Evolutionary conservation across 2,888 invertebrate genomes (phyloP).

Genomic region (Perizoma flavofasciatum): DNA sequence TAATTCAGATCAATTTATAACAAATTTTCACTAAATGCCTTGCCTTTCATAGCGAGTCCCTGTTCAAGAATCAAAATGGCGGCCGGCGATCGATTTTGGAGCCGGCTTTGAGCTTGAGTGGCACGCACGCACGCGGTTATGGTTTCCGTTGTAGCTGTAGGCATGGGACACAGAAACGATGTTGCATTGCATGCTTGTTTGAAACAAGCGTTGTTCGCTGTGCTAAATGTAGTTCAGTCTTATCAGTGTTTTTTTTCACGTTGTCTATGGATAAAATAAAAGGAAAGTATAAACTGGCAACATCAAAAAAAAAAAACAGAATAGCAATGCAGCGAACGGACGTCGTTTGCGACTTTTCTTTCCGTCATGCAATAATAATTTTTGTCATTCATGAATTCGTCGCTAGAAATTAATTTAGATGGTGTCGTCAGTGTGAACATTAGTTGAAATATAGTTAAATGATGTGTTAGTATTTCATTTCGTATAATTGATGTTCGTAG

Average conservation of each 20-base stretch:
- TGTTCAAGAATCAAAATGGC: conserved; percentile 25
- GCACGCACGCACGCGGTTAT: conserved; percentile 9
- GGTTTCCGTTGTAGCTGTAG: conserved; percentile 14
- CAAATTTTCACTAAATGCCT: conserved; percentile 8
- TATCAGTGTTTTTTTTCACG: neutral
- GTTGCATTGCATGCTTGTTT: conserved; percentile 1
- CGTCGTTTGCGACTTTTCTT: conserved; percentile 82
- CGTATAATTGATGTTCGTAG: conserved; percentile 71
- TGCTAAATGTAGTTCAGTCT: conserved; percentile 2
- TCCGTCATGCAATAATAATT: conserved; percentile 84
- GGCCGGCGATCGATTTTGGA: conserved; percentile 1
- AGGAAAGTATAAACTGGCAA: conserved; percentile 49
- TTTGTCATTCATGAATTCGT: conserved; percentile 82
- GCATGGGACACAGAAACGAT: neutral
- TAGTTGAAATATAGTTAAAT: conserved; percentile 76
- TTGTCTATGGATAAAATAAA: conserved; percentile 9
- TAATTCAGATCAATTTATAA: neutral
- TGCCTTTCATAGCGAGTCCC: conserved; percentile 29
- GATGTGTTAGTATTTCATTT: conserved; percentile 80
- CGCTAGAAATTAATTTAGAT: conserved; percentile 75
- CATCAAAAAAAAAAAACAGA: conserved; percentile 55
- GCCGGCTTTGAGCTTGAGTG: neutral
- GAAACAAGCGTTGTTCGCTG: too few relatives aligned
- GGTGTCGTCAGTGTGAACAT: conserved; percentile 74
- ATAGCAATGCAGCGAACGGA: conserved; percentile 78